phyloP scores from a whole-genome alignment of 1,140 invertebrate species.

The Brachionus calyciflorus region DNA sequence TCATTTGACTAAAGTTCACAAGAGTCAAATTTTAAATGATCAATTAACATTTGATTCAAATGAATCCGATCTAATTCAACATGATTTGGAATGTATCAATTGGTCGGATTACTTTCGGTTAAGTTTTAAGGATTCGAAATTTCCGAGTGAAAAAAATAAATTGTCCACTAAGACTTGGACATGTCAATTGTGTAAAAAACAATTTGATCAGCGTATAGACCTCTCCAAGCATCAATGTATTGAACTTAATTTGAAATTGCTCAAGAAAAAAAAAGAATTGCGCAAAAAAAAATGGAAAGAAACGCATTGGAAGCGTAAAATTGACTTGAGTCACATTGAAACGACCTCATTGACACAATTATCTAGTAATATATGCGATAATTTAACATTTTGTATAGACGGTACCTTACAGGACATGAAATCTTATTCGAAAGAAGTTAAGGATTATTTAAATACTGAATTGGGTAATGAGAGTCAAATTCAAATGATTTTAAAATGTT shows the following conservation, averaged over 20 bases:
- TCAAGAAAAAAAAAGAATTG: conserved; percentile 41
- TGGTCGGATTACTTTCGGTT: conserved; percentile 22
- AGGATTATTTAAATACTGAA: conserved; percentile 32
- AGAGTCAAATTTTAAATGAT: background rate
- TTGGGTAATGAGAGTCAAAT: conserved; percentile 2
- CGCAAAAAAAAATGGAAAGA: conserved; percentile 48
- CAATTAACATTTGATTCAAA: background rate
- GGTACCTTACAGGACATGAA: conserved; percentile 63
- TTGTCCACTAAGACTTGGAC: conserved; percentile 26
- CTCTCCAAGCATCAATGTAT: conserved; percentile 39
- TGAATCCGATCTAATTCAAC: background rate
- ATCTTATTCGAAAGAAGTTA: conserved; percentile 39
- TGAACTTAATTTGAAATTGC: conserved; percentile 18
- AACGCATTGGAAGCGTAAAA: conserved; percentile 49
- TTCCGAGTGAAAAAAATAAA: conserved; percentile 10
- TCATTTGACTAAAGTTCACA: background rate
- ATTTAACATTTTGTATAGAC: conserved; percentile 67
- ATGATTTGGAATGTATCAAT: background rate
- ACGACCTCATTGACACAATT: conserved; percentile 66
- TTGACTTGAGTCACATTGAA: conserved; percentile 53
- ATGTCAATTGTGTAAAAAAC: conserved; percentile 38
- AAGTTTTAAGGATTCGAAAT: background rate
- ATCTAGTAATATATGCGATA: conserved; percentile 67
- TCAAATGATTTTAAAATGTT: conserved; percentile 34
- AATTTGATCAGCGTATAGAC: conserved; percentile 40